These are phyloP conservation scores for Sweltsa coloradensis DNA, from an alignment of 1,140 invertebrate genomes.

Conservation along the genomic window DNA sequence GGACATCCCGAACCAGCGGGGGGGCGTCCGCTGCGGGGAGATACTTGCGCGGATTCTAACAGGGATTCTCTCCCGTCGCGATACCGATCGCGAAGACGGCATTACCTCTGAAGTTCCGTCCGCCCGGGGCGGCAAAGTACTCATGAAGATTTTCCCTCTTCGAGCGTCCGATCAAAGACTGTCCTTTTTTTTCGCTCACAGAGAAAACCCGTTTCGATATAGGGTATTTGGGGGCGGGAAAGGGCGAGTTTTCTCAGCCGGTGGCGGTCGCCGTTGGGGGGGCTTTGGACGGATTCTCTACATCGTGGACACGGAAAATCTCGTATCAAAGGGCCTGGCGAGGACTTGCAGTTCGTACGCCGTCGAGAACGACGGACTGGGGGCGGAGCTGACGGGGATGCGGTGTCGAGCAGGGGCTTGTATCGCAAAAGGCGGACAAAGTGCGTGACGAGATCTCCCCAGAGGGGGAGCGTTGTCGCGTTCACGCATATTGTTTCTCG, in stretches of 20 bases:
- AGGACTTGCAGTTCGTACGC: constrained; percentile 56
- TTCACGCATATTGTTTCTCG: no score
- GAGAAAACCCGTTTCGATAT: constrained; percentile 62
- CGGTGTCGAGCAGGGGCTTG: constrained; percentile 39
- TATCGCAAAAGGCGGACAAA: no score
- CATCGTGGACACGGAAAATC: constrained; percentile 84
- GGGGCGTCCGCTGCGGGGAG: no score
- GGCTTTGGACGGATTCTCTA: constrained; percentile 53
- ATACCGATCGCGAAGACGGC: constrained; percentile 70
- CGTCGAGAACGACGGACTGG: constrained; percentile 62
- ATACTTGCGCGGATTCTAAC: no score
- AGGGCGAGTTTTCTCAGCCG: constrained; percentile 73
- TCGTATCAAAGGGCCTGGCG: constrained; percentile 64
- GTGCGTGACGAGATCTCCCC: no score
- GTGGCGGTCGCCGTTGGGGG: constrained; percentile 59
- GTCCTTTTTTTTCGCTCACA: constrained; percentile 60
- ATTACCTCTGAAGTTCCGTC: constrained; percentile 53
- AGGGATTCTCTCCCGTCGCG: no score
- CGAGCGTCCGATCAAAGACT: constrained; percentile 71
- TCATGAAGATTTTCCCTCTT: constrained; percentile 56
- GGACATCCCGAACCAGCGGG: no score
- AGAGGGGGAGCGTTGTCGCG: no score
- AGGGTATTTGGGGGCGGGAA: constrained; percentile 59
- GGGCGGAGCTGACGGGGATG: constrained; percentile 39
- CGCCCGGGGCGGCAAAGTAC: constrained; percentile 36